phyloP scores from a whole-genome alignment of 2,888 invertebrate genomes.

The Sinopyrophorus schimmeli region DNA sequence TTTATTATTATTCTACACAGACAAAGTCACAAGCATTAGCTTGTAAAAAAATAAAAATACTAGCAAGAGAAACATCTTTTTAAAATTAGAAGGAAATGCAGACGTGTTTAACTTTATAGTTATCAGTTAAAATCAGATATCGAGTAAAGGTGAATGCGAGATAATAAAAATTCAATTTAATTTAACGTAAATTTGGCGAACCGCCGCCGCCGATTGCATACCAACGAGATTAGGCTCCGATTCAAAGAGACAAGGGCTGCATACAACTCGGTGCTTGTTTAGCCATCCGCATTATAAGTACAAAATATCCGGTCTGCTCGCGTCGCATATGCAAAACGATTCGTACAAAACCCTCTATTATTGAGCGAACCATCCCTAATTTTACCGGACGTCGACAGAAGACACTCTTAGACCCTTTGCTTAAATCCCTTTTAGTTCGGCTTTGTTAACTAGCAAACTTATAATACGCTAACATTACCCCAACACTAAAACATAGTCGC shows the following conservation, averaged over 20 bases:
- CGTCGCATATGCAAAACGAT: constrained; percentile 26
- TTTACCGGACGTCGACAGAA: constrained; percentile 25
- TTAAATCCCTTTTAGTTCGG: constrained; percentile 28
- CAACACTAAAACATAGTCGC: constrained; percentile 31
- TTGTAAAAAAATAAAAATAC: no score
- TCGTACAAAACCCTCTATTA: constrained; percentile 24
- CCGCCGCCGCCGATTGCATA: constrained; percentile 14
- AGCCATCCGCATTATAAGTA: constrained; percentile 28
- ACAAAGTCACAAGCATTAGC: no score
- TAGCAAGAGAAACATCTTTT: no score
- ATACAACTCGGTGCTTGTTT: constrained; percentile 22
- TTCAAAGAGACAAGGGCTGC: constrained; percentile 16
- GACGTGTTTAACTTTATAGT: no score
- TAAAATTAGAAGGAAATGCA: no score
- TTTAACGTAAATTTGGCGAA: constrained; percentile 23
- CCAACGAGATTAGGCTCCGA: constrained; percentile 14
- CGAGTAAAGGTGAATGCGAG: no score
- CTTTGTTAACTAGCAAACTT: constrained; percentile 30
- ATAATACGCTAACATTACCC: constrained; percentile 21
- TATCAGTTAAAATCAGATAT: no score
- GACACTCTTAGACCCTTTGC: constrained; percentile 22
- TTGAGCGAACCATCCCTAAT: constrained; percentile 21
- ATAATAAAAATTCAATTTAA: constrained; percentile 25
- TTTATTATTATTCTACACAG: no score
- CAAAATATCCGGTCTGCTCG: constrained; percentile 27